Conservation (phyloP, 2,888 invertebrate genomes). For the Synanthedon myopaeformis region DNA sequence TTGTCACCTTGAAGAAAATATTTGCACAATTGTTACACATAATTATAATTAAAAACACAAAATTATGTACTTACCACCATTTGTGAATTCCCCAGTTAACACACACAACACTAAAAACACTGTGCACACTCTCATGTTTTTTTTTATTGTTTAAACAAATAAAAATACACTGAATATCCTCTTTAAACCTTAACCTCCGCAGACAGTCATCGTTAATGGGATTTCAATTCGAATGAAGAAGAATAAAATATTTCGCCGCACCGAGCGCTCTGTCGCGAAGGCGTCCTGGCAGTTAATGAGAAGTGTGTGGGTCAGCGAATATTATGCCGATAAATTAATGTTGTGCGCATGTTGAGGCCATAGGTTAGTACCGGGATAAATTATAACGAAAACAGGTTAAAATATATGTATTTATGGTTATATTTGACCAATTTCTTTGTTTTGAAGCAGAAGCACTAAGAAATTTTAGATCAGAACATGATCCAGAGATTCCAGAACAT, state of each 20-base stretch:
- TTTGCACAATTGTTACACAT: background rate
- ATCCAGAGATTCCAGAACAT: too few species aligned
- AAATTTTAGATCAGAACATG: too few species aligned
- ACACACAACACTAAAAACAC: conserved; percentile 29
- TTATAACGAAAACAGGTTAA: background rate
- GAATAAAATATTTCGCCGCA: background rate
- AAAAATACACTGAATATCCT: conserved; percentile 3
- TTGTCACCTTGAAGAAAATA: background rate
- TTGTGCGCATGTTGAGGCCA: conserved; percentile 42
- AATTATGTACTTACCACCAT: conserved; percentile 22
- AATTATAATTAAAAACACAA: background rate
- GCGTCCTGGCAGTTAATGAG: conserved; percentile 24
- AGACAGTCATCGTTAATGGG: too few species aligned
- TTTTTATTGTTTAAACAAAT: conserved; percentile 7
- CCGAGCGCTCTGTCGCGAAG: conserved; percentile 11
- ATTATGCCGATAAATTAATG: conserved; percentile 29
- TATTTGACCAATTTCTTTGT: background rate
- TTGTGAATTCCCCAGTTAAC: conserved; percentile 19
- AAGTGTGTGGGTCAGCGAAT: conserved; percentile 28
- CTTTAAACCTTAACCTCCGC: background rate
- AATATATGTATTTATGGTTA: background rate
- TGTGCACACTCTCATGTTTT: conserved; percentile 24
- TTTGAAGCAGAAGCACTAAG: background rate
- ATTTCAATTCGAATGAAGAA: background rate
- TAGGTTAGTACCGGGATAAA: conserved; percentile 19